Conservation (phyloP, 2,888 invertebrate species). For the Spodoptera exigua region DNA sequence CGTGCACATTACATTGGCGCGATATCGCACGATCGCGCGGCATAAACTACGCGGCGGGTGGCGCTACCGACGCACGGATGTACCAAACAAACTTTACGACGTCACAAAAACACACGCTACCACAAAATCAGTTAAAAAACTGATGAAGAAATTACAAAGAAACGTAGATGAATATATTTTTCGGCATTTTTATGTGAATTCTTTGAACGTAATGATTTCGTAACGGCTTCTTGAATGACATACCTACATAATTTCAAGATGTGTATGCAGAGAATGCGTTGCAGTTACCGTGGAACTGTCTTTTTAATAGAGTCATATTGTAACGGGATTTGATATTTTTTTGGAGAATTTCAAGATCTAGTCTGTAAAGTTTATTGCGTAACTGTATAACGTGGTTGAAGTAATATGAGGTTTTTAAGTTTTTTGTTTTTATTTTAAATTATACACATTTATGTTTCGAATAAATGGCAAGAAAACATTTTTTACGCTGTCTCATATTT, state of each 20-base stretch:
- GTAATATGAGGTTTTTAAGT: not conserved
- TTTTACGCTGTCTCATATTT: too few relatives aligned
- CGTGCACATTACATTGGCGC: conserved; percentile 73
- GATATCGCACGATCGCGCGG: conserved; percentile 78
- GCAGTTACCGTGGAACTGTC: conserved; percentile 39
- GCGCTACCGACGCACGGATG: conserved; percentile 75
- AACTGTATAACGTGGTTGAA: conserved; percentile 18
- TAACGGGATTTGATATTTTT: conserved; percentile 53
- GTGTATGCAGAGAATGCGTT: conserved; percentile 57
- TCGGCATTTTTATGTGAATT: conserved; percentile 49
- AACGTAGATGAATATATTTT: conserved; percentile 38
- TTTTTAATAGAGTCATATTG: conserved; percentile 56
- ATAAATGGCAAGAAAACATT: not conserved
- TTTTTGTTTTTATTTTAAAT: conserved; percentile 10
- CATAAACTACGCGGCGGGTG: conserved; percentile 86
- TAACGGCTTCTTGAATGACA: conserved; percentile 56
- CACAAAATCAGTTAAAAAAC: conserved; percentile 33
- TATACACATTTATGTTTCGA: conserved; percentile 16
- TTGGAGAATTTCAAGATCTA: conserved; percentile 36
- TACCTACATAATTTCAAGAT: conserved; percentile 58
- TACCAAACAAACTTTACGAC: conserved; percentile 73
- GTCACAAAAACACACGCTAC: conserved; percentile 73
- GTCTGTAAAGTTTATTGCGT: conserved; percentile 19
- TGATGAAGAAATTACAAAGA: conserved; percentile 51
- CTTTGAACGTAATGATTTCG: conserved; percentile 50